Evolutionary conservation across 2,797 vertebrate species (phyloP), one percentile per base, ranked within the genome.

Genomic region (Notolabrus celidotus): DNA sequence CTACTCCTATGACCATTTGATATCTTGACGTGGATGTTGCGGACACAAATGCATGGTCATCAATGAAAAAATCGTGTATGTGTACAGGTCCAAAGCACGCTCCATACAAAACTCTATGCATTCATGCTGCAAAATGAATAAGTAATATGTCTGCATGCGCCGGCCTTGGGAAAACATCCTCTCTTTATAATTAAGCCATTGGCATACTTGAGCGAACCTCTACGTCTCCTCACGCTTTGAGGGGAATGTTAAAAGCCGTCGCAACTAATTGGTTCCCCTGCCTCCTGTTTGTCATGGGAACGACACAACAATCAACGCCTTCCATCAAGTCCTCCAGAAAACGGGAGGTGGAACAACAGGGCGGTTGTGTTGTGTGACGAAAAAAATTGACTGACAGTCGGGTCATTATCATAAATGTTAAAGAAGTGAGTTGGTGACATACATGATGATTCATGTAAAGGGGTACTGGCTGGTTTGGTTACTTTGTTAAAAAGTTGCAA

Each of bases 261-360:
- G 41, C 67, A 84, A 72, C 80, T 89, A 92, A 92, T 92, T 91
- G 90, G 88, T 87, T 91, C 91, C 91, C 89, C 56, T 81, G 89
- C 87, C 84, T 87, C 89, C 86, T 84, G 84, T 88, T 88, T 88
- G 87, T 90, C 89, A 84, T 59, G 83, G 69, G 82, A 81, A 53
- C 41, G 45, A 79, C 71, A 63, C 63, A 55, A 79, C 80, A 57
- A 86, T 86, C 77, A 76, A 54, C 78, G 15, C 5, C 62, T 65
- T 83, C 77, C 81, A 72, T 87, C 86, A 77, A 39, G 51, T 76
- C 45, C 29, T 53, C 43, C 9, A 3, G 77, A 82, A 73, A 15
- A 2, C n/a, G 52, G 67, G 60, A 36, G 64, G 78, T 16, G 58
- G 88, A 81, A 80, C 74, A 82, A 77, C 70, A 54, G 71, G 74